Evolutionary conservation across 1,140 invertebrate genomes (phyloP), one percentile per base, ranked within the genome.

Genomic region (Leptopilina boulardi): DNA sequence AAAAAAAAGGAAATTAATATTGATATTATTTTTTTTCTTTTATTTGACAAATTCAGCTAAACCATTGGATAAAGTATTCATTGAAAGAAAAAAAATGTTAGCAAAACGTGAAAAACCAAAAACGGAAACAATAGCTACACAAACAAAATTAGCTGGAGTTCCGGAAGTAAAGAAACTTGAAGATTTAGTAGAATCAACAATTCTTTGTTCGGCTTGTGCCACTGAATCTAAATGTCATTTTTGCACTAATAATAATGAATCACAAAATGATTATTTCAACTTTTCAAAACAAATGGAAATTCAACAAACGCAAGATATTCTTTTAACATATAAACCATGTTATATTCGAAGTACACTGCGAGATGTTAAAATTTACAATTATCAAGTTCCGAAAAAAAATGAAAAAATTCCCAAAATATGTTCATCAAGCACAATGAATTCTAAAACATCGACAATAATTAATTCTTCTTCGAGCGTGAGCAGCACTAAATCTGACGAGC

Each of bases 301-400:
- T 11, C 70, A 79, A 18, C 72, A 75, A 23, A 86, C 85, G 0
- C 74, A 80, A 23, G 84, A 86, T 54, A 85, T 86, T 78, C 47
- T 86, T 5, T 15, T 86, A 5, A 77, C 84, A 1, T 85, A 85
- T 21, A 83, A 81, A 18, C 82, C 85, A 0, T 84, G 81, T 42
- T 84, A 78, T 56, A 42, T 78, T 15, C 23, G n/a, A 26, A 73
- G 26, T 13, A 26, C 34, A 30, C 18, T 54, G 8, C 19, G 18
- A 3, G n/a, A 30, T 11, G 71, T 34, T 0, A 73, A 38, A 41
- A 34, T 23, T 34, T 19, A 38, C 15, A 41, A 21, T 30, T 3
- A 15, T 21, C 23, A 26, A 30, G 3, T 59, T 23, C 56, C 10
- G 3, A 11, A 66, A 23, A 30, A 30, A 8, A 23, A 5, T 66